Base-by-base conservation (phyloP, 2,888 invertebrate species). In the Caenorhabditis sp. region DNA sequence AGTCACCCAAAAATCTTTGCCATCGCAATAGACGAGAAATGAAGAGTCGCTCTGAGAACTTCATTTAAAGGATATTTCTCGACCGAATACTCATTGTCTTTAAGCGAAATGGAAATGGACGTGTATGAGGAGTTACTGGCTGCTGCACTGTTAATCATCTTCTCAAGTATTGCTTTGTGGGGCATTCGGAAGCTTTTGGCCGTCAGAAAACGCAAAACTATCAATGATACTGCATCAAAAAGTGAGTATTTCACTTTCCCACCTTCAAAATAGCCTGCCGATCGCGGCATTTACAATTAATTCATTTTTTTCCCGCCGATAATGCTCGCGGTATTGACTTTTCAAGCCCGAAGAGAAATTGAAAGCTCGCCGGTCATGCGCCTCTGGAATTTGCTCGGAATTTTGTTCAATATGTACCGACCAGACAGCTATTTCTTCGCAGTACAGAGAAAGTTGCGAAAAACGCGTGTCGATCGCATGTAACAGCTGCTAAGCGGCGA, bases 171-270 rank as follows among this genome's bases (percentile, higher is more conserved):
- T n/a, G 32, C 74, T n/a, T 45, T 74, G 39, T 61, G 68, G 37
- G 41, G 63, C 15, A 76, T 80, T 53, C 62, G 80, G 20, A 77
- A 80, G 35, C 20, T 82, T 26, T 72, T 76, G 56, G 80, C 80
- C 27, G 65, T 46, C 9, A 37, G 79, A 20, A 79, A 79, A 39
- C 30, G 80, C 35, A 82, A 80, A 72, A 66, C 66, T 22, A 62
- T 82, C 45, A 82, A 80, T 41, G 77, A 82, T 32, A 73, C 77
- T 24, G 68, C 66, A 8, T 65, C 72, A 8, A 82, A 80, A 68
- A 82, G 80, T 78, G 39, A 65, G 79, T 79, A 46, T 53, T 52
- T 58, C 20, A 22, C 9, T 17, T 59, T n/a, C n/a, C n/a, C n/a
- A n/a, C n/a, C n/a, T n/a, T n/a, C n/a, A n/a, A n/a, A n/a, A n/a